Percentiles rank a stretch among this genome's conserved stretches.
phyloP scores from a whole-genome alignment of 1,140 invertebrate genomes.

The Hypothenemus hampei region DNA sequence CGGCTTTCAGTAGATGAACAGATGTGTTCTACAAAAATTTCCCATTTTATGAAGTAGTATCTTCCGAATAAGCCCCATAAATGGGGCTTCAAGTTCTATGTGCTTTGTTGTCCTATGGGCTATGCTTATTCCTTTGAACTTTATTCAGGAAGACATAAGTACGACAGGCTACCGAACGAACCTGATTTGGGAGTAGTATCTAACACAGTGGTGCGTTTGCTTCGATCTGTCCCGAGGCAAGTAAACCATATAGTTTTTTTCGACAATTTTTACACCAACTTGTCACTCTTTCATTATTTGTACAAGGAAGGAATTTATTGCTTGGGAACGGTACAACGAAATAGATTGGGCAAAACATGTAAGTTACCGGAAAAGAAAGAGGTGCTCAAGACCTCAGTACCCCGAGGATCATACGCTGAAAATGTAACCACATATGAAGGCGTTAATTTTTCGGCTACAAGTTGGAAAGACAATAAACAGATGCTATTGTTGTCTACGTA shows the following conservation, averaged over 20 bases:
- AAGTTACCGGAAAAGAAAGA: not conserved
- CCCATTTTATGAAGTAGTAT: slow-evolving; percentile 12
- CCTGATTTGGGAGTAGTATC: not conserved
- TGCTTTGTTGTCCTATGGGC: not conserved
- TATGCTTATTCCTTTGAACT: not conserved
- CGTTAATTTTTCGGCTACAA: slow-evolving; percentile 25
- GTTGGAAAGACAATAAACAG: slow-evolving; percentile 34
- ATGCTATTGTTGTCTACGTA: slow-evolving; percentile 31
- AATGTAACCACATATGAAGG: slow-evolving; percentile 28
- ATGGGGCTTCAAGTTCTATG: not conserved
- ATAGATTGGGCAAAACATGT: not conserved
- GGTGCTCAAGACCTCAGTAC: not conserved
- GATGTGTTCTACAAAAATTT: slow-evolving; percentile 32
- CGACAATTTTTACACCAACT: not conserved
- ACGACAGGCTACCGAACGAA: not conserved
- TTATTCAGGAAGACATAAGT: not conserved
- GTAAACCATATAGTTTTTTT: not conserved
- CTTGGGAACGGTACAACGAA: not conserved
- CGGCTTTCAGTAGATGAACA: slow-evolving; percentile 24
- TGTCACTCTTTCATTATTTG: not conserved
- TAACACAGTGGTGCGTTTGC: not conserved
- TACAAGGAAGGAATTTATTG: not conserved
- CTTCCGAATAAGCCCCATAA: not conserved
- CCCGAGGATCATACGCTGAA: slow-evolving; percentile 19
- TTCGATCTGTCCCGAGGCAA: not conserved